Conservation (phyloP, 2,888 invertebrate genomes). For the Sinohyriopsis cumingii region DNA sequence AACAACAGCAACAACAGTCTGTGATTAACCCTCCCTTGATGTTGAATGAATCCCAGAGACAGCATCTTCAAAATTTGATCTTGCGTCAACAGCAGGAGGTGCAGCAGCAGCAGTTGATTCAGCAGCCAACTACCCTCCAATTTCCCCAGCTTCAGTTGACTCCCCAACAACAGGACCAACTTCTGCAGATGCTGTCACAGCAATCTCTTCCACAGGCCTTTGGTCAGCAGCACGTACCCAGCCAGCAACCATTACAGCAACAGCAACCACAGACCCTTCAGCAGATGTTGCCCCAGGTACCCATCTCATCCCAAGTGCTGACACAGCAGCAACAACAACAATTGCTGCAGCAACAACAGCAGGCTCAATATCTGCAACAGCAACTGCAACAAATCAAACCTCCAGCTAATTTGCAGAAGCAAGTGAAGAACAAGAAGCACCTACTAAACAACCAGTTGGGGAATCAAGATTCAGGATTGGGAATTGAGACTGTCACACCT, state of each 20-base stretch:
- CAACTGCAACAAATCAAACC: slow-evolving; percentile 69
- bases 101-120: slow-evolving; percentile 44
- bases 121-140: slow-evolving; percentile 42
- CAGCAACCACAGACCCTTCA: slow-evolving; percentile 35
- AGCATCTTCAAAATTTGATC: slow-evolving; percentile 47
- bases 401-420: slow-evolving; percentile 35
- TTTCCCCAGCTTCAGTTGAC: slow-evolving; percentile 54
- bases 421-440: slow-evolving; percentile 39
- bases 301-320: slow-evolving; percentile 70
- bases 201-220: slow-evolving; percentile 41
- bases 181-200: slow-evolving; percentile 56
- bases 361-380: slow-evolving; percentile 58
- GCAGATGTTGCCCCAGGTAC: slow-evolving; percentile 22
- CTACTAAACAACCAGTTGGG: slow-evolving; percentile 32
- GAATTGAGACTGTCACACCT: slow-evolving; percentile 56
- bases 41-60: slow-evolving; percentile 37
- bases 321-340: slow-evolving; percentile 61
- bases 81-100: slow-evolving; percentile 47
- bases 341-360: slow-evolving; percentile 52
- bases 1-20: slow-evolving; percentile 21
- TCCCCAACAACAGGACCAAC: slow-evolving; percentile 60
- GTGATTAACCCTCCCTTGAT: slow-evolving; percentile 30
- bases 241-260: slow-evolving; percentile 42
- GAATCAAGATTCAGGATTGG: slow-evolving; percentile 31
- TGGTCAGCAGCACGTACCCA: slow-evolving; percentile 26